Evolutionary conservation across 2,113 vertebrate genomes (phyloP).

Genomic region (Tragelaphus strepsiceros): DNA sequence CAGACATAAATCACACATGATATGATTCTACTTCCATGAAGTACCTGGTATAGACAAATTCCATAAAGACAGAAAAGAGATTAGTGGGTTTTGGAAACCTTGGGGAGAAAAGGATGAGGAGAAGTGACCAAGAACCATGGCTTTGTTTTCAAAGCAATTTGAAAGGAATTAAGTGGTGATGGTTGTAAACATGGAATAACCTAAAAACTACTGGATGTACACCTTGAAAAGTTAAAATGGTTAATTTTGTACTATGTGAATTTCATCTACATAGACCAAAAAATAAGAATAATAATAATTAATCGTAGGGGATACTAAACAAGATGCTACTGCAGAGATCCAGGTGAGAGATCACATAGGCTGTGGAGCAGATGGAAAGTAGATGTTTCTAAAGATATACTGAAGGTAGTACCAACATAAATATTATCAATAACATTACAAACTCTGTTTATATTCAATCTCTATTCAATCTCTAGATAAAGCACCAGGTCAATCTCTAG

Average conservation of each 20-base stretch:
- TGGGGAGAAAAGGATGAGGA: neutral
- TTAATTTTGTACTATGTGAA: neutral
- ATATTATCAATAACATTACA: neutral
- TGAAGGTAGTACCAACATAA: neutral
- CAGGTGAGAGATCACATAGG: neutral
- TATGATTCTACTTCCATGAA: neutral
- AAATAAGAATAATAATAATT: no score
- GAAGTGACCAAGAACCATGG: neutral
- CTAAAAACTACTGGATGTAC: neutral
- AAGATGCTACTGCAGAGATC: neutral
- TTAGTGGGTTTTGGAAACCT: neutral
- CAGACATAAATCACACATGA: neutral
- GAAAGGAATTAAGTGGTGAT: neutral
- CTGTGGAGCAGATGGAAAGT: neutral
- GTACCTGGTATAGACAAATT: neutral
- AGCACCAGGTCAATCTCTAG: neutral
- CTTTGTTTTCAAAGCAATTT: neutral
- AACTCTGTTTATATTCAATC: neutral
- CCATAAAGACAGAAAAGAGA: neutral
- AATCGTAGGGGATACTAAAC: neutral
- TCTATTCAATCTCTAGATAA: neutral
- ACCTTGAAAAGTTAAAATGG: neutral
- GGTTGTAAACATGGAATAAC: neutral
- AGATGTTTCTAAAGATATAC: neutral
- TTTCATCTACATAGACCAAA: neutral